Conservation (phyloP, 2,888 invertebrate species). For the Melinaea marsaeus region DNA sequence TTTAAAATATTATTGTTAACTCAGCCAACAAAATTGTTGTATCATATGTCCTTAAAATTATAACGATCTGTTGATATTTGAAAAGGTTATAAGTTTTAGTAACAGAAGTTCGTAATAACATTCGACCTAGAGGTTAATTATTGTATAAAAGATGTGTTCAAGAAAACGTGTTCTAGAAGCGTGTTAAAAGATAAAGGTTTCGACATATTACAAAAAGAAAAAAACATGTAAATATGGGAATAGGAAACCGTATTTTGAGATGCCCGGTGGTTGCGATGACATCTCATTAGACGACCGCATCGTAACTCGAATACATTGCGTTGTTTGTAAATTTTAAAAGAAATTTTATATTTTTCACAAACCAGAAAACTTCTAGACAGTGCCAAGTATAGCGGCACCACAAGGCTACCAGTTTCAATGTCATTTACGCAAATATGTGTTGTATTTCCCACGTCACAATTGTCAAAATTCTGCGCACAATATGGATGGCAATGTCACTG, state of each 20-base stretch:
- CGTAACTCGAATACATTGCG: constrained; percentile 18
- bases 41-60: too few relatives aligned
- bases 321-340: constrained; percentile 19
- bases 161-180: too few relatives aligned
- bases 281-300: constrained; percentile 15
- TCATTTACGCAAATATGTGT: constrained; percentile 20
- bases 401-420: constrained; percentile 11
- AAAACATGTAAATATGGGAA: too few relatives aligned
- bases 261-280: constrained; percentile 15
- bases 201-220: too few relatives aligned
- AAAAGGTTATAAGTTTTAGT: too few relatives aligned
- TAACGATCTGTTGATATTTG: too few relatives aligned
- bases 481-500: constrained; percentile 19
- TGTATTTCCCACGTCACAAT: constrained; percentile 14
- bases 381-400: constrained; percentile 21
- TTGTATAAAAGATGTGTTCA: too few relatives aligned
- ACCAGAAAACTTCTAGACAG: constrained; percentile 8
- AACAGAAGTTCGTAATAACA: too few relatives aligned
- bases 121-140: too few relatives aligned
- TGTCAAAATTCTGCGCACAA: constrained; percentile 17
- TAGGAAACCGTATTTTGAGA: constrained; percentile 11
- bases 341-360: constrained; percentile 15
- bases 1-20: not conserved
- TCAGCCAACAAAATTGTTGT: too few relatives aligned
- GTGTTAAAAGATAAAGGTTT: too few relatives aligned